These are phyloP conservation scores for Trogon surrucura DNA, from an alignment of 2,113 vertebrate species.

Conservation along the genomic window DNA sequence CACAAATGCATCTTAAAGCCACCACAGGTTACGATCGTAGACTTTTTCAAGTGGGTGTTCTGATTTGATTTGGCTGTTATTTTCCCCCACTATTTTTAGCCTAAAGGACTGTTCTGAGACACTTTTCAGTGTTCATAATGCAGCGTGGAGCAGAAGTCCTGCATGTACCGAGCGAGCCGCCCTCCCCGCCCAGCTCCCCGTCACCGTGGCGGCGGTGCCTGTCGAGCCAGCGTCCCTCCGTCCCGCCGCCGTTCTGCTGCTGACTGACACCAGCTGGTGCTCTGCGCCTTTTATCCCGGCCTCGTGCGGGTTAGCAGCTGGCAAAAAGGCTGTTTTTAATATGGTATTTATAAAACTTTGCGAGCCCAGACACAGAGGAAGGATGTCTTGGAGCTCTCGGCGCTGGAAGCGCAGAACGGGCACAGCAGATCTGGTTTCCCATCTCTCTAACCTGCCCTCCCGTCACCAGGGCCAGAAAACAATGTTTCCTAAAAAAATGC, in stretches of 20 bases:
- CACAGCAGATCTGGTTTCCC: conserved; percentile 13
- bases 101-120: neutral
- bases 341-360: conserved; percentile 50
- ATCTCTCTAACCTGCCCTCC: neutral
- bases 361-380: neutral
- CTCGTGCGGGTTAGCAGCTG: conserved; percentile 22
- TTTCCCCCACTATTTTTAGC: neutral
- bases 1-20: neutral
- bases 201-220: rapidly evolving
- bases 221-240: rapidly evolving
- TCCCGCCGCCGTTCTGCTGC: neutral
- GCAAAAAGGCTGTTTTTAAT: conserved; percentile 33
- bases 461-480: neutral
- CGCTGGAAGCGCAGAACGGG: rapidly evolving
- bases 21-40: neutral
- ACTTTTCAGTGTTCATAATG: neutral
- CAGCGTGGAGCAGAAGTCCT: neutral
- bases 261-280: conserved; percentile 63
- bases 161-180: rapidly evolving
- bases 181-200: neutral
- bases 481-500: neutral
- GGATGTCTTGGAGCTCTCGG: neutral
- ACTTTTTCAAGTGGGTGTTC: conserved; percentile 25
- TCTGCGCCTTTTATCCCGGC: conserved; percentile 38
- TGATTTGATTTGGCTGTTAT: neutral